phyloP scores from a whole-genome alignment of 2,797 vertebrate species.

The Epinephelus coioides region DNA sequence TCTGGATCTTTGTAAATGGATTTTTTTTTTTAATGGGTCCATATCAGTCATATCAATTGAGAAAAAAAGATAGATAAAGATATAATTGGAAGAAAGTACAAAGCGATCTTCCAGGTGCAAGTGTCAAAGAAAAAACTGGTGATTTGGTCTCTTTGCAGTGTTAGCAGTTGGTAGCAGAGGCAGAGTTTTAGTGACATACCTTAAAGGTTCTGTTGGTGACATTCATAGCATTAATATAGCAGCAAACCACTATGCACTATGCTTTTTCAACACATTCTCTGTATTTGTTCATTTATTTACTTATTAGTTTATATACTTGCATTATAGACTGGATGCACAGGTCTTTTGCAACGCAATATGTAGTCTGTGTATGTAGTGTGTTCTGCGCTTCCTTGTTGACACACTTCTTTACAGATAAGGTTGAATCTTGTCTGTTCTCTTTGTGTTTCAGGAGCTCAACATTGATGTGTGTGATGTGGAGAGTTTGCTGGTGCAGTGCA shows the following conservation, averaged over 20 bases:
- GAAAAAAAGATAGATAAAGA: not conserved
- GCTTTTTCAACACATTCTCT: not conserved
- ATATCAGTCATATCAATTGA: not conserved
- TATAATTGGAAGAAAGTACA: not conserved
- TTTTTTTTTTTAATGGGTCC: not conserved
- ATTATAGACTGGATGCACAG: not conserved
- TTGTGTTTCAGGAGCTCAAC: slow-evolving; percentile 93
- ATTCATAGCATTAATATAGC: too few relatives aligned
- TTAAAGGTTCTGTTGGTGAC: not conserved
- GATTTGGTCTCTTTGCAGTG: not conserved
- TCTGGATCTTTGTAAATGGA: not conserved
- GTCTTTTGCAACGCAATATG: not conserved
- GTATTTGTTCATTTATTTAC: not conserved
- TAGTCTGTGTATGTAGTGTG: not conserved
- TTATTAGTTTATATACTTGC: not conserved
- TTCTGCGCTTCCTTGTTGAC: not conserved
- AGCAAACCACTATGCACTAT: too few relatives aligned
- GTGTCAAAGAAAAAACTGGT: not conserved
- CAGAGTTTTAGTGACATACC: not conserved
- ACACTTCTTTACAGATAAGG: not conserved
- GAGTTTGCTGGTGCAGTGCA: slow-evolving; percentile 99
- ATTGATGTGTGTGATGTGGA: slow-evolving; percentile 99
- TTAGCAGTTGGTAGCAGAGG: not conserved
- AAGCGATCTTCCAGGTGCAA: not conserved
- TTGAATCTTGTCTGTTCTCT: not conserved